Percentiles rank a stretch among this genome's conserved stretches.
These are phyloP conservation scores for Raja brachyura DNA, from an alignment of 2,113 vertebrate genomes.

Conservation along the genomic window DNA sequence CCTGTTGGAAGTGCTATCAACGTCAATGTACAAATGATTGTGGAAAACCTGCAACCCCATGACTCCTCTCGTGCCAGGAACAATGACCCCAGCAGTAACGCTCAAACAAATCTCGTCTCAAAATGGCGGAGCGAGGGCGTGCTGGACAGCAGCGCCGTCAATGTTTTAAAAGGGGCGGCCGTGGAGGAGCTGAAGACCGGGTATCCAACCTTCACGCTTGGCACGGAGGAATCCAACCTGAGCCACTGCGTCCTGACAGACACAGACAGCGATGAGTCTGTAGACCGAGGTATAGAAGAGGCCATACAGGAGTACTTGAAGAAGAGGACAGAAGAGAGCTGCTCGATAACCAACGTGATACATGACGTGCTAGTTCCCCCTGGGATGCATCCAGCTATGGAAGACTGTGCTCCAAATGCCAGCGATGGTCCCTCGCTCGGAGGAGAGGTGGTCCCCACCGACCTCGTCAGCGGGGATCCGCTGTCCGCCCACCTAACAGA, in stretches of 20 bases:
- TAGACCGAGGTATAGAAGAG: slow-evolving; percentile 86
- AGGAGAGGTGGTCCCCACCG: neutral
- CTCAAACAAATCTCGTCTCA: slow-evolving; percentile 52
- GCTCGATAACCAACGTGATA: slow-evolving; percentile 41
- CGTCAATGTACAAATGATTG: slow-evolving; percentile 82
- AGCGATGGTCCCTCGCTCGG: neutral
- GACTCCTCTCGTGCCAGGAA: slow-evolving; percentile 72
- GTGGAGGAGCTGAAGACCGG: slow-evolving; percentile 36
- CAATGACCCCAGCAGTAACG: slow-evolving; percentile 59
- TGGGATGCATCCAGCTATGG: neutral
- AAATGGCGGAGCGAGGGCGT: slow-evolving; percentile 45
- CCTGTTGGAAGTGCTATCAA: slow-evolving; percentile 62
- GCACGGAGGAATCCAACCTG: slow-evolving; percentile 39
- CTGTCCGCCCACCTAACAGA: slow-evolving; percentile 21
- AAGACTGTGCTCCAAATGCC: neutral
- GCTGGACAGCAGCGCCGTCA: slow-evolving; percentile 30
- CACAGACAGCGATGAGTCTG: slow-evolving; percentile 85
- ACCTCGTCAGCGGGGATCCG: neutral
- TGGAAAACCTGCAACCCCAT: slow-evolving; percentile 75
- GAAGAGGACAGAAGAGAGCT: slow-evolving; percentile 60
- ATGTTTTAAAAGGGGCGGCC: neutral
- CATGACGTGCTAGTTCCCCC: slow-evolving; percentile 22
- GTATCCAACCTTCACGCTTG: slow-evolving; percentile 40
- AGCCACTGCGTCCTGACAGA: slow-evolving; percentile 54
- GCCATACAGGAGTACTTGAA: slow-evolving; percentile 91